Evolutionary conservation across 1,140 invertebrate genomes (phyloP).

Genomic region (Papilio polytes): DNA sequence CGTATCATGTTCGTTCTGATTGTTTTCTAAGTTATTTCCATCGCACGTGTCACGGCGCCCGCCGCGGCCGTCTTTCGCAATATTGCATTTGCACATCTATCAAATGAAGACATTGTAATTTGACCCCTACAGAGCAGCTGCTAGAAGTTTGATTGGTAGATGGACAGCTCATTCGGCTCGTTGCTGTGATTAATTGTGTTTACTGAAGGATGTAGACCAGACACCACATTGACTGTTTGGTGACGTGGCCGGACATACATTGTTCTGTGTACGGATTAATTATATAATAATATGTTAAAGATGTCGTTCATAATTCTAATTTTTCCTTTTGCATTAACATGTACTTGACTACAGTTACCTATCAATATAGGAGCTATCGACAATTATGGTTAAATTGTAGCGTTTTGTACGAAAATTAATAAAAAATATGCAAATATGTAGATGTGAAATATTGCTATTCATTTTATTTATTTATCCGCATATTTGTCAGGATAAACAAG

Average conservation of each 20-base stretch:
- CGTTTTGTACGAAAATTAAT: not conserved
- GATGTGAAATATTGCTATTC: not conserved
- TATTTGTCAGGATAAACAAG: not conserved
- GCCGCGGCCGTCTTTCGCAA: conserved; percentile 24
- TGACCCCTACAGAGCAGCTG: conserved; percentile 12
- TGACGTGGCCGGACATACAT: conserved; percentile 66
- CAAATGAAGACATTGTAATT: conserved; percentile 35
- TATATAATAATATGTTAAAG: conserved; percentile 49
- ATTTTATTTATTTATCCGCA: not conserved
- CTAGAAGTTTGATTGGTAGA: conserved; percentile 37
- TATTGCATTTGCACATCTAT: conserved; percentile 27
- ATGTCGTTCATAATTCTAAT: conserved; percentile 37
- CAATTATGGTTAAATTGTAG: not conserved
- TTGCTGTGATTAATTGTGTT: conserved; percentile 54
- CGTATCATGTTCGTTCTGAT: conserved; percentile 12
- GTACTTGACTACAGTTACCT: not conserved
- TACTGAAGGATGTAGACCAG: conserved; percentile 57
- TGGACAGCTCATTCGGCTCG: conserved; percentile 1
- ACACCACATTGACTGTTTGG: conserved; percentile 47
- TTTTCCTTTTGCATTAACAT: not conserved
- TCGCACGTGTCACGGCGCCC: conserved; percentile 34
- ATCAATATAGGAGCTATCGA: not conserved
- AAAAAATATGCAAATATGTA: not conserved
- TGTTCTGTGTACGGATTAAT: conserved; percentile 54
- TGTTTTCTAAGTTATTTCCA: conserved; percentile 38